Percentiles rank a stretch among this genome's conserved stretches.
These are phyloP conservation scores for Ammodytes dubius DNA, from an alignment of 2,113 vertebrate genomes.

Conservation along the genomic window DNA sequence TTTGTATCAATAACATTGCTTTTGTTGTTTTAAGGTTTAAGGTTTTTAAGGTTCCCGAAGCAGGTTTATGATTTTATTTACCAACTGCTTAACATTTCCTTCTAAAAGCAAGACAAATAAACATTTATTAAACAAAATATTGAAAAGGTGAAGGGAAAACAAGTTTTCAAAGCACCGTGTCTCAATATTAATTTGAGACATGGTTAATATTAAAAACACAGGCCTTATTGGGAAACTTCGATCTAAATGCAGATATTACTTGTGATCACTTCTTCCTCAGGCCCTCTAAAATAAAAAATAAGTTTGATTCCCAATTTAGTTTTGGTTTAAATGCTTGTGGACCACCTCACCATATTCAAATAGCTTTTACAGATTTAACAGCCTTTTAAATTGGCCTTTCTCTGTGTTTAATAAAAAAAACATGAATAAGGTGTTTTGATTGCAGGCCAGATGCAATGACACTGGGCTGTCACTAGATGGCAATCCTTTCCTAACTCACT, in stretches of 20 bases:
- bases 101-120: background rate
- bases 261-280: background rate
- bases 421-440: background rate
- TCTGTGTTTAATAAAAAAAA: background rate
- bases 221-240: background rate
- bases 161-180: background rate
- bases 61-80: background rate
- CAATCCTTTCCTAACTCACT: slow-evolving; percentile 31
- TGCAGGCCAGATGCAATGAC: slow-evolving; percentile 35
- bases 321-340: background rate
- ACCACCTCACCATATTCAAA: background rate
- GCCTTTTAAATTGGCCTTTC: background rate
- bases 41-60: background rate
- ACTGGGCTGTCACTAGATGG: slow-evolving; percentile 59
- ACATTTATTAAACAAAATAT: background rate
- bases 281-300: background rate
- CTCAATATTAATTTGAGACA: no score
- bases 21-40: background rate
- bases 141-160: background rate
- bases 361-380: background rate
- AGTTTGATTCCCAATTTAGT: background rate
- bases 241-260: no score
- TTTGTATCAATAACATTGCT: background rate
- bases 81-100: background rate
- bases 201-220: background rate